Base-by-base conservation (phyloP, 2,888 invertebrate species). In the Coremacera marginata region DNA sequence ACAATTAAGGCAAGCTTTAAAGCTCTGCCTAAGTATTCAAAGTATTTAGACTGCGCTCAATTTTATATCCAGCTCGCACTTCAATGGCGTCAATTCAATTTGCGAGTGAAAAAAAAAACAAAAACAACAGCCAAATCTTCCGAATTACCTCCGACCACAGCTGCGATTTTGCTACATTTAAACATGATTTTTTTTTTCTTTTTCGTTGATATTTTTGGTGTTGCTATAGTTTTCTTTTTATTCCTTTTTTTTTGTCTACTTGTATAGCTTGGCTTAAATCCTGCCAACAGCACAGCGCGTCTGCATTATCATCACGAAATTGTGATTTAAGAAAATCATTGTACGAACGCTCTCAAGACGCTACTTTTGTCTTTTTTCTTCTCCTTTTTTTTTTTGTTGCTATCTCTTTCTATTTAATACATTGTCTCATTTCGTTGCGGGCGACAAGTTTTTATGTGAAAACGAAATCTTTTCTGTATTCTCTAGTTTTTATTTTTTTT, bases 251-350 rank as follows among this genome's bases (percentile, higher is more conserved):
- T 55, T 25, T 60, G 9, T 9, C 22, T 22, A 19, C 44, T 44
- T 25, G 3, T 70, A 8, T 27, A 37, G 37, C 19, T 14, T 5
- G 14, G 7, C 72, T 31, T 14, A 55, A 60, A 25, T 44, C 22
- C 37, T 37, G 60, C 44, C 72, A 37, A 60, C 57, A 22, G 37
- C 34, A 34, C n/a, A 51, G 51, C 22, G 34, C 67, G 22, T 16
- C 63, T 73, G 73, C 73, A 73, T 73, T 73, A 73, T 73, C 57
- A 63, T 63, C 73, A 57, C 49, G 73, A 73, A 51, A 63, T 73
- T 73, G 51, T 63, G 52, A 73, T 73, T 73, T 63, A 63, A 63
- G 70, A 73, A 73, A 73, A 73, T 73, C 73, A 63, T 73, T 63
- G 63, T 52, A 63, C 49, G 73, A 63, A 63, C 52, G 51, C 51